Conservation (phyloP, 1,140 invertebrate species). For the Stegodyphus mimosarum region DNA sequence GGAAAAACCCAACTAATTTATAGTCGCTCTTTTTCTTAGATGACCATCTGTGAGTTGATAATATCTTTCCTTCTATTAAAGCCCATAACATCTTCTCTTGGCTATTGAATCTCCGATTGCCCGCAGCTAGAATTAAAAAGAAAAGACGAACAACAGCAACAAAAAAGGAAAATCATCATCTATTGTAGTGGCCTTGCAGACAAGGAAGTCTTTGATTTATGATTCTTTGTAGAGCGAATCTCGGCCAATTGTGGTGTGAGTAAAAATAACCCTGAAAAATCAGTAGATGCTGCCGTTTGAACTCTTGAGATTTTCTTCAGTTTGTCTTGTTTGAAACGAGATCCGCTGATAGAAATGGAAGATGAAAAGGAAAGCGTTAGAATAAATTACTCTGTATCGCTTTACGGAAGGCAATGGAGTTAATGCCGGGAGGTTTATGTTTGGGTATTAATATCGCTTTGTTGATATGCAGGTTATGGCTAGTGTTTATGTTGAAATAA, state of each 20-base stretch:
- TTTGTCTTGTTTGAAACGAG: no score
- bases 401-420: no score
- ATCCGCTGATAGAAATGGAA: no score
- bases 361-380: no score
- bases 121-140: no score
- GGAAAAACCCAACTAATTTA: neutral
- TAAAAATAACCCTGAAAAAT: neutral
- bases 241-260: neutral
- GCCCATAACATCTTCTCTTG: neutral
- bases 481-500: no score
- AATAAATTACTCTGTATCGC: no score
- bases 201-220: constrained; percentile 1
- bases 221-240: neutral
- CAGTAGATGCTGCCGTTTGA: no score
- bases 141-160: neutral
- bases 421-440: no score
- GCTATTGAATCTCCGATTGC: neutral
- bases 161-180: neutral
- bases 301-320: no score
- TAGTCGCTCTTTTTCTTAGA: neutral
- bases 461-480: no score
- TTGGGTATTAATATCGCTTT: no score
- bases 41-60: neutral
- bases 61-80: neutral
- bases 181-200: neutral